Conservation (phyloP, 2,797 vertebrate genomes). For the Centroberyx gerrardi region DNA sequence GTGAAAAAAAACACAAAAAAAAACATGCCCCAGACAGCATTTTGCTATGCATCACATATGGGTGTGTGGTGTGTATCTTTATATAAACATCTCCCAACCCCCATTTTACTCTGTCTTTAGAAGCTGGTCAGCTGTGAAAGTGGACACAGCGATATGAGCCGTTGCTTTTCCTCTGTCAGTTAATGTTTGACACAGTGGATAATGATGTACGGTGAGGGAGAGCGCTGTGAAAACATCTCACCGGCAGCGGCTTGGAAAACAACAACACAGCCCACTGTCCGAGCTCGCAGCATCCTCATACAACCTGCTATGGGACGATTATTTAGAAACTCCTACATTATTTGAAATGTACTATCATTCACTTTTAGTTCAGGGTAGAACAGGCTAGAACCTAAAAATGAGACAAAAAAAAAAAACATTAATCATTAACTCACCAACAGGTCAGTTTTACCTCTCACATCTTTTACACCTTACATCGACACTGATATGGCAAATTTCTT, state of each 20-base stretch:
- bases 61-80: conserved; percentile 8
- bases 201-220: conserved; percentile 33
- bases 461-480: too few relatives aligned
- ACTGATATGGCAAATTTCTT: too few relatives aligned
- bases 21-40: conserved; percentile 14
- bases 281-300: neutral
- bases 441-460: too few relatives aligned
- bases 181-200: conserved; percentile 33
- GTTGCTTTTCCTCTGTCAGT: conserved; percentile 15
- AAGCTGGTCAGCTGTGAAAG: conserved; percentile 22
- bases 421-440: too few relatives aligned
- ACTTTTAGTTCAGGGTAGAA: too few relatives aligned
- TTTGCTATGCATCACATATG: conserved; percentile 40
- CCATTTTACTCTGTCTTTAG: neutral
- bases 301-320: too few relatives aligned
- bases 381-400: too few relatives aligned
- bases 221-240: conserved; percentile 25
- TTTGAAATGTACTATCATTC: too few relatives aligned
- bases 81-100: conserved; percentile 29
- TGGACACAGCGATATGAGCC: conserved; percentile 8
- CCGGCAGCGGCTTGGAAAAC: conserved; percentile 1
- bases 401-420: too few relatives aligned
- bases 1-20: conserved; percentile 27
- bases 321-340: too few relatives aligned
- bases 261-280: neutral